These are phyloP conservation scores for Burhinus oedicnemus DNA, from an alignment of 2,113 vertebrate genomes.

Conservation along the genomic window DNA sequence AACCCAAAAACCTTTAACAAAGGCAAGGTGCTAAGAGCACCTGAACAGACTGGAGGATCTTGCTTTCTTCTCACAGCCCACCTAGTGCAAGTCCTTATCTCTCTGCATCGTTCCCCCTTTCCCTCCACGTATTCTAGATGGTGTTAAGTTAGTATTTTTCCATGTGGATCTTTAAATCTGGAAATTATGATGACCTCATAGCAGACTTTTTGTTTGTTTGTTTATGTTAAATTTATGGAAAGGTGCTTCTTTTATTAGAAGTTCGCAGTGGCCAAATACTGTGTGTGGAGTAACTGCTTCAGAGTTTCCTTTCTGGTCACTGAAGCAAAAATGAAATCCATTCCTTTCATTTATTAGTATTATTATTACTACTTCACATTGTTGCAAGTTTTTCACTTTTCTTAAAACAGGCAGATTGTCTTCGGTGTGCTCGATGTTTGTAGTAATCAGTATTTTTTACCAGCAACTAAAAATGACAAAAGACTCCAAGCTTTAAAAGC, in stretches of 20 bases:
- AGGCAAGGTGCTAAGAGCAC: background rate
- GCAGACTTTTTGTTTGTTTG: background rate
- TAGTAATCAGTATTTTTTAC: background rate
- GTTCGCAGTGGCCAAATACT: background rate
- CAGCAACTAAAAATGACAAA: background rate
- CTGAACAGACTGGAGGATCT: background rate
- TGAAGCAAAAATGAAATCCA: background rate
- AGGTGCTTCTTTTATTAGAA: background rate
- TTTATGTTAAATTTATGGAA: background rate
- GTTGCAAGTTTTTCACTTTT: background rate
- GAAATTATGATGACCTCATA: background rate
- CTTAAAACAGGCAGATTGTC: background rate
- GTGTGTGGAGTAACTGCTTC: background rate
- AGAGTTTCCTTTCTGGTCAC: background rate
- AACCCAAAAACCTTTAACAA: background rate
- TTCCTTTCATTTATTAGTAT: background rate
- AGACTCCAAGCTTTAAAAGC: background rate
- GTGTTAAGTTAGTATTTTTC: background rate
- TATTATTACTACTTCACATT: background rate
- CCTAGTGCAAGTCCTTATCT: background rate
- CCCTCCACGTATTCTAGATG: background rate
- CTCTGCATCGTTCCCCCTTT: background rate
- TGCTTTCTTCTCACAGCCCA: background rate
- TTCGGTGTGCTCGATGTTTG: background rate
- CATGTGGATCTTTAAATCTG: background rate